Conservation (phyloP, 2,888 invertebrate genomes). For the Leptinotarsa peninsularis region DNA sequence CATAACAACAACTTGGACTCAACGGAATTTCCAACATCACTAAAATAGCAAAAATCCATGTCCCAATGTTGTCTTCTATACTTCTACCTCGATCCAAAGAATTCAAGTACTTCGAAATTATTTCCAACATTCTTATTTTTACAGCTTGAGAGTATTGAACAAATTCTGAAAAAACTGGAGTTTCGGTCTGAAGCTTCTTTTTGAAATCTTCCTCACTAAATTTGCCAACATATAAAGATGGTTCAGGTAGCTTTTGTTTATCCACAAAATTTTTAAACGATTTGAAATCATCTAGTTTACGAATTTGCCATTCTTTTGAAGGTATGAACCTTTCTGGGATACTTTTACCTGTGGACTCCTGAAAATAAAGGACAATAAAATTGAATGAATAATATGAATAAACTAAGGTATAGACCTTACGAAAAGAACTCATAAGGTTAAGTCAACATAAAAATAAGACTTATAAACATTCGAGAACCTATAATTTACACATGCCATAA, state of each 20-base stretch:
- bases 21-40: constrained; percentile 73
- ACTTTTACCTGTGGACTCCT: constrained; percentile 8
- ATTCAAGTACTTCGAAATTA: constrained; percentile 52
- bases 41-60: constrained; percentile 75
- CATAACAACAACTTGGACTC: constrained; percentile 71
- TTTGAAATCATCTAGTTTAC: constrained; percentile 77
- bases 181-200: constrained; percentile 43
- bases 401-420: too few relatives aligned
- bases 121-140: constrained; percentile 56
- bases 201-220: constrained; percentile 47
- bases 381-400: neutral
- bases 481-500: too few relatives aligned
- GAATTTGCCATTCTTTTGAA: constrained; percentile 75
- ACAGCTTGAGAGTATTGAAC: constrained; percentile 51
- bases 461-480: too few relatives aligned
- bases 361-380: neutral
- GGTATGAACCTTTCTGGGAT: constrained; percentile 59
- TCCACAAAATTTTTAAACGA: constrained; percentile 66
- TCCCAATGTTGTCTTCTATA: constrained; percentile 68
- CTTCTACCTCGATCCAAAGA: constrained; percentile 53
- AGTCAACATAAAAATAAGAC: too few relatives aligned
- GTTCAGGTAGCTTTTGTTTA: constrained; percentile 39
- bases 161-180: constrained; percentile 55
- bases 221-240: constrained; percentile 33
- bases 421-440: too few relatives aligned